phyloP scores from a whole-genome alignment of 2,797 vertebrate genomes.

The Cottoperca gobio region DNA sequence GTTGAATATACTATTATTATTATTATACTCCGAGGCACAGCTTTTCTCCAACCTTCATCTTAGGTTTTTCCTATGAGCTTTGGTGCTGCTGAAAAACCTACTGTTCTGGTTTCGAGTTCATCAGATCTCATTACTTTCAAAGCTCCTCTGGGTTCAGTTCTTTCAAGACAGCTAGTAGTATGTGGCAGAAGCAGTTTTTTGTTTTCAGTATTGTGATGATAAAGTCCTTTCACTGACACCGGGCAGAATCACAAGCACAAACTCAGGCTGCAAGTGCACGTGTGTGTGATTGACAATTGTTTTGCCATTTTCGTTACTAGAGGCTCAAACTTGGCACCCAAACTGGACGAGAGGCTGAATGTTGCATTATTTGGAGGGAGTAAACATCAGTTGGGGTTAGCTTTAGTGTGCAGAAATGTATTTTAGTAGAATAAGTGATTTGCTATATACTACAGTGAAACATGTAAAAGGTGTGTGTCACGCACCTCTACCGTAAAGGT shows the following conservation, averaged over 20 bases:
- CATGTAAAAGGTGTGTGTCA: not conserved
- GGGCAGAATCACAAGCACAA: conserved; percentile 34
- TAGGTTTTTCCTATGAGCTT: not conserved
- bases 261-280: conserved; percentile 11
- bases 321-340: conserved; percentile 25
- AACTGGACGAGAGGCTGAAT: conserved; percentile 22
- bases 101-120: not conserved
- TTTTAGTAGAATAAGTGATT: not conserved
- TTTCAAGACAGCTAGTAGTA: conserved; percentile 3
- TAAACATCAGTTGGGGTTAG: conserved; percentile 23
- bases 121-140: conserved; percentile 30
- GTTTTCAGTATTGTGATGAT: conserved; percentile 14
- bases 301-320: conserved; percentile 22
- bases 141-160: conserved; percentile 16
- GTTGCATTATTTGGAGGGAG: conserved; percentile 24
- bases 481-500: too few relatives aligned
- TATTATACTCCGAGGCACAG: not conserved
- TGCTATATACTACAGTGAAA: not conserved
- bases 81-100: conserved; percentile 4
- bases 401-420: not conserved
- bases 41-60: not conserved
- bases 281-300: conserved; percentile 43
- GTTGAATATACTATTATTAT: not conserved
- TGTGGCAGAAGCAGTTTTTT: not conserved
- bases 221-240: conserved; percentile 21